Base-by-base conservation (phyloP, 2,113 vertebrate genomes). In the Mohoua ochrocephala region DNA sequence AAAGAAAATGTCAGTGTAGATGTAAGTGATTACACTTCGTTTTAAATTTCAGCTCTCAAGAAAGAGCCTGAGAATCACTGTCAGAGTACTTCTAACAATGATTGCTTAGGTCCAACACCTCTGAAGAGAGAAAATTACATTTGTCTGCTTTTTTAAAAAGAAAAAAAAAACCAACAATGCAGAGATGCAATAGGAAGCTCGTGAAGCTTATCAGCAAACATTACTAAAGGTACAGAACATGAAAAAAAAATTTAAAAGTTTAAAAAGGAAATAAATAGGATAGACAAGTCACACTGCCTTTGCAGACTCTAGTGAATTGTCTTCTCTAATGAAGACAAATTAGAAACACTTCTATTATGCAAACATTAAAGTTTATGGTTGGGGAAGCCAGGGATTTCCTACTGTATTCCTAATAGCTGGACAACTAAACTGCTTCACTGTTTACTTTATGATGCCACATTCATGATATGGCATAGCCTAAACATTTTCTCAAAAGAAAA, bases 391-490 rank as follows among this genome's bases (percentile, higher is more conserved):
- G 35, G 21, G 76, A 94, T 92, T 96, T 94, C 91, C 92, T 81
- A 60, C 85, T 41, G 31, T 20, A 57, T 59, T 96, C 60, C 52
- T 70, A 95, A 86, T 26, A 86, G 83, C 71, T 70, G 94, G 95
- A 96, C 96, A 97, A 78, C 88, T 89, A 63, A 89, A 94, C 47
- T 91, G 67, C 69, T 88, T 77, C 33, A 41, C 53, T 95, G 92
- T 92, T 97, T 96, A 95, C 76, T 94, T 95, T 96, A 67, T 11
- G 90, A 95, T 96, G 95, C 95, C 88, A 89, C 65, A 91, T 74
- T 87, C 88, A 59, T 45, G 83, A 96, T 92, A 96, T 7, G 64
- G 88, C 76, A 93, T 8, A 94, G 39, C 76, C 83, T 81, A 92
- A 93, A 84, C 60, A 81, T 75, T 86, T 92, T 78, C 88, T 86